A percentile compares a stretch with the other conserved stretches of the same genome.
phyloP scores from a whole-genome alignment of 30 jellyfish, hydroid and myxozoan species.

The Morbakka virulenta region DNA sequence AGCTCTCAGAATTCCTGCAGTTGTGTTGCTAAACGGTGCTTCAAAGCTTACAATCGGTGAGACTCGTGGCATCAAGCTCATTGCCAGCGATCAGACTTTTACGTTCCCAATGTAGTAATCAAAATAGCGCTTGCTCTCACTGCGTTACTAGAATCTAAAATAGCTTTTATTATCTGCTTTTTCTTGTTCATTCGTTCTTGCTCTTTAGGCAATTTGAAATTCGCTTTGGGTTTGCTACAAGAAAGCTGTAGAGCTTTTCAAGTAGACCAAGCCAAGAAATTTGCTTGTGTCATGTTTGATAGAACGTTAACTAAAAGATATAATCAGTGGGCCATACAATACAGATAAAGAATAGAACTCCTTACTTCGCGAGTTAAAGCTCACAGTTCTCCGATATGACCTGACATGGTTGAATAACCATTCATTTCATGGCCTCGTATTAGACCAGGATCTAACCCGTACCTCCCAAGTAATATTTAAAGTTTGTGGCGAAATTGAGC shows the following conservation, averaged over 20 bases:
- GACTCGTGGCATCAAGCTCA: constrained; percentile 33
- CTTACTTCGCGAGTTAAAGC: background rate
- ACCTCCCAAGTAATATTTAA: background rate
- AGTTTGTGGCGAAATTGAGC: constrained; percentile 3
- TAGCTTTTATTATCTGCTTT: background rate
- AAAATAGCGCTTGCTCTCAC: constrained; percentile 4
- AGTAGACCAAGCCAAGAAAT: background rate
- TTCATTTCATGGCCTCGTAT: constrained; percentile 22
- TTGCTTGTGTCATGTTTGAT: constrained; percentile 1
- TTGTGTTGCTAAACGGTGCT: background rate
- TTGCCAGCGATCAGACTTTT: constrained; percentile 7
- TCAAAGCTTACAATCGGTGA: constrained; percentile 16
- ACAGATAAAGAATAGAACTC: background rate
- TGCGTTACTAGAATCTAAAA: constrained; percentile 10
- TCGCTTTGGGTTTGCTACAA: constrained; percentile 19
- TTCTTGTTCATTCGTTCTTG: background rate
- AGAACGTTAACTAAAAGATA: background rate
- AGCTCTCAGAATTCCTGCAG: background rate
- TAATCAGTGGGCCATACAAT: constrained; percentile 9
- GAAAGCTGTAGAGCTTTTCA: background rate
- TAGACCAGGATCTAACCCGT: constrained; percentile 26
- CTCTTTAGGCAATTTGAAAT: background rate
- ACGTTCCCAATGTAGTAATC: background rate
- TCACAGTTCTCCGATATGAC: no score
- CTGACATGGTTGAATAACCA: constrained; percentile 21